Percentiles rank a stretch among this genome's conserved stretches.
These are phyloP conservation scores for Bombyx mori DNA, from an alignment of 1,140 invertebrate species.

Conservation along the genomic window ASM3026992v2 NC_085123.1:9588001-9588500, in stretches of 20 bases:
- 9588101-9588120: slow-evolving; percentile 33
- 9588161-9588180: slow-evolving; percentile 16
- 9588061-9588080: slow-evolving; percentile 24
- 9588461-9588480: slow-evolving; percentile 15
- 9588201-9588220: neutral
- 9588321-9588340: neutral
- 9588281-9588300: neutral
- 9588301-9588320: neutral
- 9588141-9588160: slow-evolving; percentile 18
- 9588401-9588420: neutral
- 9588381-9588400: neutral
- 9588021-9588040: slow-evolving; percentile 27
- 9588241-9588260: neutral
- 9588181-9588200: slow-evolving; percentile 32
- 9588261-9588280: neutral
- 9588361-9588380: neutral
- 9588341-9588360: neutral
- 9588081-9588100: slow-evolving; percentile 24
- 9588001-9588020: slow-evolving; percentile 23
- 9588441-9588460: slow-evolving; percentile 14
- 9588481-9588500: slow-evolving; percentile 34
- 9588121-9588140: slow-evolving; percentile 32
- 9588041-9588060: slow-evolving; percentile 17
- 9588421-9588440: neutral
- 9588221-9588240: neutral